A percentile compares a stretch with the other conserved stretches of the same genome.
Conservation (phyloP, 2,888 invertebrate genomes). For the Parelbella ahira region DNA sequence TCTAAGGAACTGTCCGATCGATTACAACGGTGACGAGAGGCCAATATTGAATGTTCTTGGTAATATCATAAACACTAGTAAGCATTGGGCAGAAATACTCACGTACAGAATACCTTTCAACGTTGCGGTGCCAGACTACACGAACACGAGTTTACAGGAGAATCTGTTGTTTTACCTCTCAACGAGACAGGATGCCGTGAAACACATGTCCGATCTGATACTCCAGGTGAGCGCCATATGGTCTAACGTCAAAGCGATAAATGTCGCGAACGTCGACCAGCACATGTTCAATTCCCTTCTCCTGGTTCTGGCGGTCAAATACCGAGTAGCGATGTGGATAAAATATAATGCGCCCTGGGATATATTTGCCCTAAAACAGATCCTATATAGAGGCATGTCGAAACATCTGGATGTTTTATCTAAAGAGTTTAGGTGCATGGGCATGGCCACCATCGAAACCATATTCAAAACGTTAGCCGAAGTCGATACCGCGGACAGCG, state of each 20-base stretch:
- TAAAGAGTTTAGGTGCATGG: slow-evolving; percentile 81
- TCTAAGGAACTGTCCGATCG: slow-evolving; percentile 73
- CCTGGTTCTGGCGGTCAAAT: slow-evolving; percentile 80
- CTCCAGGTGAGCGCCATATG: slow-evolving; percentile 83
- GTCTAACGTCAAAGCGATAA: slow-evolving; percentile 83
- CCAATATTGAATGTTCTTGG: slow-evolving; percentile 74
- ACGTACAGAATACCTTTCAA: slow-evolving; percentile 57
- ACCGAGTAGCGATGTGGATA: slow-evolving; percentile 55
- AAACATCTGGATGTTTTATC: slow-evolving; percentile 85
- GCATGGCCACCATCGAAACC: slow-evolving; percentile 88
- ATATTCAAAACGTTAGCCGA: slow-evolving; percentile 77
- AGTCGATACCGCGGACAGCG: slow-evolving; percentile 54
- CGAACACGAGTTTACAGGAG: slow-evolving; percentile 71
- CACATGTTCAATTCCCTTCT: slow-evolving; percentile 86
- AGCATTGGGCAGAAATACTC: slow-evolving; percentile 85
- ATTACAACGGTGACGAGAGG: slow-evolving; percentile 55
- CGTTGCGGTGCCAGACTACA: slow-evolving; percentile 80
- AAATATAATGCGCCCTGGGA: slow-evolving; percentile 46
- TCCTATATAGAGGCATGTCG: slow-evolving; percentile 83
- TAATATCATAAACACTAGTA: slow-evolving; percentile 65
- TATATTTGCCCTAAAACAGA: slow-evolving; percentile 61
- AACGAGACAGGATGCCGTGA: slow-evolving; percentile 46
- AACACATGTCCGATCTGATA: slow-evolving; percentile 60
- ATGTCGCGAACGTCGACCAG: slow-evolving; percentile 83
- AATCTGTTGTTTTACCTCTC: slow-evolving; percentile 83